Evolutionary conservation across 1,140 invertebrate genomes (phyloP).

Genomic region (Zophobas atratus): DNA sequence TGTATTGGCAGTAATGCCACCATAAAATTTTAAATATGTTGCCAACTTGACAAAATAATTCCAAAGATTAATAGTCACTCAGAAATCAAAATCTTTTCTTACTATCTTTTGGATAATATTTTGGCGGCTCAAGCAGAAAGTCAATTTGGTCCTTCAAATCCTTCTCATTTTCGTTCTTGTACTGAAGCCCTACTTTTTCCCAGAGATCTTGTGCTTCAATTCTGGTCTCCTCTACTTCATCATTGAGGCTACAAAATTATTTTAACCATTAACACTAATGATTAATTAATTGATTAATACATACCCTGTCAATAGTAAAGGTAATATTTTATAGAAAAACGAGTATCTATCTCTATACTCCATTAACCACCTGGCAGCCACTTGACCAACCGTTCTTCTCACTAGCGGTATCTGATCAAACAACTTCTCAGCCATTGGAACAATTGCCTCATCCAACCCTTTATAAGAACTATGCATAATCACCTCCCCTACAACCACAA

Average conservation of each 20-base stretch:
- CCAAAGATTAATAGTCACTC: too few species aligned
- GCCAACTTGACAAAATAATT: too few species aligned
- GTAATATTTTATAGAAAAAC: constrained; percentile 82
- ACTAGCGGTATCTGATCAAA: constrained; percentile 83
- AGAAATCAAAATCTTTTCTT: constrained; percentile 45
- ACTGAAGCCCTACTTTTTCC: constrained; percentile 79
- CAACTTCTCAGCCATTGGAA: constrained; percentile 77
- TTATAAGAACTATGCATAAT: constrained; percentile 68
- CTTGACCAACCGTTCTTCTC: constrained; percentile 76
- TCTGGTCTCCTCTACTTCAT: constrained; percentile 78
- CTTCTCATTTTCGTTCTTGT: constrained; percentile 82
- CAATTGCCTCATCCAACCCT: constrained; percentile 73
- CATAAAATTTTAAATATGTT: constrained; percentile 12
- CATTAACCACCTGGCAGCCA: constrained; percentile 79
- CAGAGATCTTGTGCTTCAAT: constrained; percentile 75
- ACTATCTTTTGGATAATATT: constrained; percentile 78
- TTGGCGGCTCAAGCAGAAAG: constrained; percentile 72
- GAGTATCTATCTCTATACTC: constrained; percentile 84
- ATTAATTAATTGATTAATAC: constrained; percentile 9
- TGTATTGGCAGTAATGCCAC: not conserved
- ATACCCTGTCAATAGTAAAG: constrained; percentile 81
- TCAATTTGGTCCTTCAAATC: constrained; percentile 84
- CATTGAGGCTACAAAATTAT: constrained; percentile 72
- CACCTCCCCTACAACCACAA: constrained; percentile 58
- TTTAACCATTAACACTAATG: not conserved